Evolutionary conservation across 2,888 invertebrate species (phyloP).

Genomic region (Xanthorhoe spadicearia): DNA sequence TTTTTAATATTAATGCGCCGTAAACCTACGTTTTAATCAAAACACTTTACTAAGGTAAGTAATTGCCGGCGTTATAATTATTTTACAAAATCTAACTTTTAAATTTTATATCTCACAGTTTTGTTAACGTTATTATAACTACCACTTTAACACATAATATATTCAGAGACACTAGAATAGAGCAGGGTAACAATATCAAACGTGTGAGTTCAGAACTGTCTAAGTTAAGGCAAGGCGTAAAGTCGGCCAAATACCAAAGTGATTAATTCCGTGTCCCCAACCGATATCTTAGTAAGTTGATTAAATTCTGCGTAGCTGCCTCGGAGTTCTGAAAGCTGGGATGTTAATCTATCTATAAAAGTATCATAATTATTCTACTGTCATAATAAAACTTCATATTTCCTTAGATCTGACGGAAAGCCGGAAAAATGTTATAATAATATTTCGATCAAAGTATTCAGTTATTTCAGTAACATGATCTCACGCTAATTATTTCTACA

Average conservation of each 20-base stretch:
- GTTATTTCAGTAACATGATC: too few species aligned
- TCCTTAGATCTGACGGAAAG: too few species aligned
- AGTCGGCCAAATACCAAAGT: conserved; percentile 54
- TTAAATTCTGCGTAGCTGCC: conserved; percentile 67
- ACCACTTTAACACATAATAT: not conserved
- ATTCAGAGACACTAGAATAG: conserved; percentile 13
- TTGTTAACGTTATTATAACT: not conserved
- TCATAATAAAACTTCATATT: not conserved
- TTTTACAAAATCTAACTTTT: too few species aligned
- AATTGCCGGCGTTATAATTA: too few species aligned
- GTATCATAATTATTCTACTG: not conserved
- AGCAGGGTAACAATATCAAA: conserved; percentile 48
- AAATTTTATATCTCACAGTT: too few species aligned
- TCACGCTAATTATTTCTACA: too few species aligned
- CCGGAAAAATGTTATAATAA: too few species aligned
- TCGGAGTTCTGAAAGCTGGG: conserved; percentile 20
- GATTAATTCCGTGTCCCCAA: conserved; percentile 65
- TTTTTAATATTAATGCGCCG: too few species aligned
- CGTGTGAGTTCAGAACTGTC: conserved; percentile 53
- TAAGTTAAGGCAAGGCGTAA: conserved; percentile 51
- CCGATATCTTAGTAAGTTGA: conserved; percentile 75
- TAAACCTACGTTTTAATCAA: too few species aligned
- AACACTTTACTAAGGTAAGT: too few species aligned
- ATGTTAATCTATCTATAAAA: not conserved
- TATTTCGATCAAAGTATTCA: too few species aligned